Evolutionary conservation across 2,797 vertebrate species (phyloP).

Genomic region (Simalia tracyae): DNA sequence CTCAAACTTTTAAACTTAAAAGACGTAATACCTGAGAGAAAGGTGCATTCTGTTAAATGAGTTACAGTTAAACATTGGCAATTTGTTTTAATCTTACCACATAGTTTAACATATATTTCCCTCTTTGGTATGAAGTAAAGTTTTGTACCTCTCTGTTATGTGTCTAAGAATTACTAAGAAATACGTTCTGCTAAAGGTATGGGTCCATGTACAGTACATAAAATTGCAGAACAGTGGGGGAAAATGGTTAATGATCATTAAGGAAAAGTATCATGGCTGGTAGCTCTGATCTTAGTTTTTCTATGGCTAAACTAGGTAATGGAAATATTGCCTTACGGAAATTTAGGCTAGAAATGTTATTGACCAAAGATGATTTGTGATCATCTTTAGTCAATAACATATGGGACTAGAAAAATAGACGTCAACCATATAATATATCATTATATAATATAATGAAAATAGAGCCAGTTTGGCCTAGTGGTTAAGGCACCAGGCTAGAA

Average conservation of each 20-base stretch:
- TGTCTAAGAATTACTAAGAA: background rate
- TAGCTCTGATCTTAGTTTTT: background rate
- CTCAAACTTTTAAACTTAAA: background rate
- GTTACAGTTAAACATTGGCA: background rate
- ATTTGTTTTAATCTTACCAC: background rate
- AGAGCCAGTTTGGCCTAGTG: too few species aligned
- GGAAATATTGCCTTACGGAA: background rate
- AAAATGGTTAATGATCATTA: background rate
- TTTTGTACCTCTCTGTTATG: background rate
- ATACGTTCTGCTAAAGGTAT: background rate
- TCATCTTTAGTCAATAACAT: background rate
- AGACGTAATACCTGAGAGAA: background rate
- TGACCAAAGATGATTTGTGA: background rate
- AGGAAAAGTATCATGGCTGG: background rate
- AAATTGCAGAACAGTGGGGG: background rate
- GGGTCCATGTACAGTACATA: background rate
- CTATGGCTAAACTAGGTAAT: background rate
- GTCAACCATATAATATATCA: background rate
- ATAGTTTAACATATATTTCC: background rate
- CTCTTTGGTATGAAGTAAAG: background rate
- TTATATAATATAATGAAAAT: too few species aligned
- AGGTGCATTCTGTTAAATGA: background rate
- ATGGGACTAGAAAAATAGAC: background rate
- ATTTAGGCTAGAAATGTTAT: background rate
- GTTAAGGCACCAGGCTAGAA: too few species aligned